Percentiles rank a stretch among this genome's conserved stretches.
phyloP scores from a whole-genome alignment of 2,113 vertebrate species.

The Panthera leo region DNA sequence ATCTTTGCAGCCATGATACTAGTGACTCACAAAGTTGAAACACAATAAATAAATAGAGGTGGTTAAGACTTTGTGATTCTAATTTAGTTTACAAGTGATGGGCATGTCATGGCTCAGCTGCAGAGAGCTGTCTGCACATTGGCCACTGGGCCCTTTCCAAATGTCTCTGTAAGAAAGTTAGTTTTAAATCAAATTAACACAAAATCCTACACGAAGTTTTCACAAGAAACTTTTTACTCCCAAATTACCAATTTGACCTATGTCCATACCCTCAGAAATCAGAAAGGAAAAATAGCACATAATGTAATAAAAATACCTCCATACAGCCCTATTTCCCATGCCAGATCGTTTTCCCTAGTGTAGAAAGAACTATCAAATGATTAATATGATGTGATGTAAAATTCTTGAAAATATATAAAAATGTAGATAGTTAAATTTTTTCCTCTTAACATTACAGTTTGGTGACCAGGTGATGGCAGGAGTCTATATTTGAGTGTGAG shows the following conservation, averaged over 20 bases:
- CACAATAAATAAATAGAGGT: background rate
- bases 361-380: background rate
- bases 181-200: conserved; percentile 2
- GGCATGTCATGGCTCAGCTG: background rate
- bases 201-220: background rate
- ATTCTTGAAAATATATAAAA: background rate
- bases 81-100: background rate
- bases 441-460: background rate
- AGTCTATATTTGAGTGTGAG: background rate
- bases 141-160: background rate
- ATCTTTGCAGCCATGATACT: background rate
- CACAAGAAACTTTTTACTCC: background rate
- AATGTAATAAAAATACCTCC: background rate
- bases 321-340: background rate
- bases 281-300: background rate
- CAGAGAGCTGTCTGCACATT: background rate
- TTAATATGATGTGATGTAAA: background rate
- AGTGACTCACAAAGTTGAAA: background rate
- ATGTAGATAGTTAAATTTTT: background rate
- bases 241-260: background rate
- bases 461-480: background rate
- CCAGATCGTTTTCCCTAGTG: background rate
- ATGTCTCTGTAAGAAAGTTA: background rate
- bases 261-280: background rate
- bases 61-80: background rate